Evolutionary conservation across 2,797 vertebrate species (phyloP).

Genomic region (Rhyacichthys aspro): DNA sequence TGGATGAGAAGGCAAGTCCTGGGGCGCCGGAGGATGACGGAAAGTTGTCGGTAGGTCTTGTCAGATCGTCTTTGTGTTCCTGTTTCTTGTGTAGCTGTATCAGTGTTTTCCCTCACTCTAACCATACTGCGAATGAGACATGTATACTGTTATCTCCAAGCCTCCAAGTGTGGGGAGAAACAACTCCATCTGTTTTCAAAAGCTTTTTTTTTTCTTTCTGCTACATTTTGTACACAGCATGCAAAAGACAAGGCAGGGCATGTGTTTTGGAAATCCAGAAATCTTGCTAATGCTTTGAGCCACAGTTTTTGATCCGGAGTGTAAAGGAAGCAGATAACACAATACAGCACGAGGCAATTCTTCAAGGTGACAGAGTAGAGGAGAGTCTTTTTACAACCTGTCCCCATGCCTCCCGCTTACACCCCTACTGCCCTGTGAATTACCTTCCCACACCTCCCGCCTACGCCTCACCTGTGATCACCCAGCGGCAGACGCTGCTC

Average conservation of each 20-base stretch:
- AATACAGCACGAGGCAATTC: slow-evolving; percentile 21
- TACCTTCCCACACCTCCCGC: slow-evolving; percentile 64
- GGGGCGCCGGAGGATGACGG: slow-evolving; percentile 87
- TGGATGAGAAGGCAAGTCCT: slow-evolving; percentile 84
- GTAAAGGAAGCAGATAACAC: slow-evolving; percentile 25
- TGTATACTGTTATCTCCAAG: slow-evolving; percentile 45
- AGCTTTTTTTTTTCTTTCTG: slow-evolving; percentile 9
- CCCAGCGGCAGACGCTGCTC: slow-evolving; percentile 33
- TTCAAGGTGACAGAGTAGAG: slow-evolving; percentile 20
- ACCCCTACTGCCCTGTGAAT: slow-evolving; percentile 59
- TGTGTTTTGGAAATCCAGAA: slow-evolving; percentile 19
- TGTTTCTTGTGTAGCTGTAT: slow-evolving; percentile 53
- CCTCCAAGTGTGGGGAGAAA: slow-evolving; percentile 29
- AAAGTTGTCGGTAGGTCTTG: slow-evolving; percentile 91
- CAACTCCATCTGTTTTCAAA: slow-evolving; percentile 30
- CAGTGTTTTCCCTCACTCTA: slow-evolving; percentile 32
- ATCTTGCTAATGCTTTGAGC: slow-evolving; percentile 19
- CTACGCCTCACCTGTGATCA: slow-evolving; percentile 50
- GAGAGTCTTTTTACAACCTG: slow-evolving; percentile 24
- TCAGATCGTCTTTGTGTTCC: slow-evolving; percentile 68
- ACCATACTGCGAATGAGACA: slow-evolving; percentile 45
- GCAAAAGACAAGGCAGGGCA: slow-evolving; percentile 39
- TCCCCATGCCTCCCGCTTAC: slow-evolving; percentile 41
- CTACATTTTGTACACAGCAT: slow-evolving; percentile 32
- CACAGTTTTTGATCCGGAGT: slow-evolving; percentile 19